phyloP scores from a whole-genome alignment of 2,113 vertebrate species.

The Furnarius figulus region DNA sequence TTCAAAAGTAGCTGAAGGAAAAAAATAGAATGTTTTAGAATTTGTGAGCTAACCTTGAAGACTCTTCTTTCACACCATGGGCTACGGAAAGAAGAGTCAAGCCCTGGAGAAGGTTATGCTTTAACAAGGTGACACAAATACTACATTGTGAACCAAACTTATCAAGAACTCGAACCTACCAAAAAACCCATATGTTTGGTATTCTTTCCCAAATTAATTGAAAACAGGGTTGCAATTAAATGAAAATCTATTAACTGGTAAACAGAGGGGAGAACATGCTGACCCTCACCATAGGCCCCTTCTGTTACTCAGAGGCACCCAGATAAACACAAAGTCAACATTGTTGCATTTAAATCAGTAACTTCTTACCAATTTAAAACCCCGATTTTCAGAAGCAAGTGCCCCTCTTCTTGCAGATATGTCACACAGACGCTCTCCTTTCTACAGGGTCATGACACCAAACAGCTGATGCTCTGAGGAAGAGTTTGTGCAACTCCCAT shows the following conservation, averaged over 20 bases:
- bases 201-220: neutral
- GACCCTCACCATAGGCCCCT: neutral
- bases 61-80: neutral
- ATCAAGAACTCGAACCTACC: neutral
- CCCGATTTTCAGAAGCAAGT: neutral
- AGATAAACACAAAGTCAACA: neutral
- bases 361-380: neutral
- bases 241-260: neutral
- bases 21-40: neutral
- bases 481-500: neutral
- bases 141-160: neutral
- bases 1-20: slow-evolving; percentile 38
- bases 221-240: neutral
- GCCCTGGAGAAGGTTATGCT: neutral
- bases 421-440: neutral
- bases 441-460: neutral
- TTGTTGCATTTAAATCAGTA: neutral
- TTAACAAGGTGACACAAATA: neutral
- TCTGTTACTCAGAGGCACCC: neutral
- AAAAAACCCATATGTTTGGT: neutral
- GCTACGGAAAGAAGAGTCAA: neutral
- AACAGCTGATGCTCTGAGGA: neutral
- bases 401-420: neutral
- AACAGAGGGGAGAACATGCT: neutral
- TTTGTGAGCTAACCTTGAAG: slow-evolving; percentile 17